phyloP scores from a whole-genome alignment of 2,888 invertebrate species.

The Resseliella maxima region DNA sequence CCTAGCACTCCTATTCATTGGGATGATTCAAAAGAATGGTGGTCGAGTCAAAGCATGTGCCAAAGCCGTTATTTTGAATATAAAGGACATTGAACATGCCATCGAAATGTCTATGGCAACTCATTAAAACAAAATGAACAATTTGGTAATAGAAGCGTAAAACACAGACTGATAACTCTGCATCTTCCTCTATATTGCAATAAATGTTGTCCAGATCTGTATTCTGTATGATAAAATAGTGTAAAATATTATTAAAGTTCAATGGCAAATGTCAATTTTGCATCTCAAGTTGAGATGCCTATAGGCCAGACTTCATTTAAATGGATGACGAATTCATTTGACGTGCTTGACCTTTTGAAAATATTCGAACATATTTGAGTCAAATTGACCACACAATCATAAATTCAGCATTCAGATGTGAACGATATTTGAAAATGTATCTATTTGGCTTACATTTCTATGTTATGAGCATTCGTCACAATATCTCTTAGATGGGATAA shows the following conservation, averaged over 20 bases:
- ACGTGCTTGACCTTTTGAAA: constrained; percentile 40
- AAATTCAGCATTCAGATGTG: constrained; percentile 23
- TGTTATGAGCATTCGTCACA: not conserved
- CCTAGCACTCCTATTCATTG: not conserved
- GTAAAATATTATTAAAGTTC: not conserved
- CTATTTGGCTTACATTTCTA: not conserved
- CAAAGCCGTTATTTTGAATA: not conserved
- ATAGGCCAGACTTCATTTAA: constrained; percentile 53
- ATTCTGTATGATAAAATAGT: not conserved
- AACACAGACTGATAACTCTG: not conserved
- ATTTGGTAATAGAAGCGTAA: constrained; percentile 27
- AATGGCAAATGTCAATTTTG: constrained; percentile 32
- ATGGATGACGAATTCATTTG: constrained; percentile 21
- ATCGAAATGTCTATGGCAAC: not conserved
- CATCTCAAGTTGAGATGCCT: not conserved
- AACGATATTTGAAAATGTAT: constrained; percentile 8
- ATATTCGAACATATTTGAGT: not conserved
- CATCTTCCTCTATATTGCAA: not conserved
- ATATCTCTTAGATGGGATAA: not conserved
- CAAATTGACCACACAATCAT: constrained; percentile 32
- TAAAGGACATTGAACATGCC: not conserved
- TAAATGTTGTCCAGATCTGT: not conserved
- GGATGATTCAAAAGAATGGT: not conserved
- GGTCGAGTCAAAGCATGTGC: not conserved
- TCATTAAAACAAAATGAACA: constrained; percentile 48